A percentile compares a stretch with the other conserved stretches of the same genome.
phyloP scores from a whole-genome alignment of 2,113 vertebrate species.

The Riparia riparia region DNA sequence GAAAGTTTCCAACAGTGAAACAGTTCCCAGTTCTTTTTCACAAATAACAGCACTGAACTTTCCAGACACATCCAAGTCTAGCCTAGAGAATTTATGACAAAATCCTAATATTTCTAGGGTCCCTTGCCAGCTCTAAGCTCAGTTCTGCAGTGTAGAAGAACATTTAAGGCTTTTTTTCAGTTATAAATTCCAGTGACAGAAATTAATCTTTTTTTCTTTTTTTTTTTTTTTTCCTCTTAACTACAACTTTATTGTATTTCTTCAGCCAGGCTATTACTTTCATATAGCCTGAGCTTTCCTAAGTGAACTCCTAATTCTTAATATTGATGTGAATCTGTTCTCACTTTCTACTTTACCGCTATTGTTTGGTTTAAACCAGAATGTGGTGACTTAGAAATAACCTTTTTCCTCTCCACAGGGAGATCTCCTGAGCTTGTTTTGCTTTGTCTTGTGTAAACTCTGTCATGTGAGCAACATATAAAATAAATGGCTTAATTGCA shows the following conservation, averaged over 20 bases:
- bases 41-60: neutral
- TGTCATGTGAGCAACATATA: neutral
- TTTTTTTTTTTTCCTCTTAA: neutral
- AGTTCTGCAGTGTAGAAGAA: neutral
- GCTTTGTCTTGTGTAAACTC: neutral
- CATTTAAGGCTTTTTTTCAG: neutral
- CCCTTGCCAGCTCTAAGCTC: neutral
- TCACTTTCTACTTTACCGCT: neutral
- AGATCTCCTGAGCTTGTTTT: neutral
- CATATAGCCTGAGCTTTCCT: neutral
- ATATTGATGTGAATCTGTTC: neutral
- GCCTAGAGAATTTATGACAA: neutral
- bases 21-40: neutral
- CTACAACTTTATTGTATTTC: neutral
- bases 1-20: conserved; percentile 19
- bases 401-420: neutral
- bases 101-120: neutral
- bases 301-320: conserved; percentile 38
- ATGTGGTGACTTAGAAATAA: neutral
- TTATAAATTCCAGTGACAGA: neutral
- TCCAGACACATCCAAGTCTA: neutral
- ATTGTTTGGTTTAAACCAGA: neutral
- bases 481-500: neutral
- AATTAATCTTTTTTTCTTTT: neutral
- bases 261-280: neutral